Base-by-base conservation (phyloP, 2,113 vertebrate species). In the Perccottus glenii region DNA sequence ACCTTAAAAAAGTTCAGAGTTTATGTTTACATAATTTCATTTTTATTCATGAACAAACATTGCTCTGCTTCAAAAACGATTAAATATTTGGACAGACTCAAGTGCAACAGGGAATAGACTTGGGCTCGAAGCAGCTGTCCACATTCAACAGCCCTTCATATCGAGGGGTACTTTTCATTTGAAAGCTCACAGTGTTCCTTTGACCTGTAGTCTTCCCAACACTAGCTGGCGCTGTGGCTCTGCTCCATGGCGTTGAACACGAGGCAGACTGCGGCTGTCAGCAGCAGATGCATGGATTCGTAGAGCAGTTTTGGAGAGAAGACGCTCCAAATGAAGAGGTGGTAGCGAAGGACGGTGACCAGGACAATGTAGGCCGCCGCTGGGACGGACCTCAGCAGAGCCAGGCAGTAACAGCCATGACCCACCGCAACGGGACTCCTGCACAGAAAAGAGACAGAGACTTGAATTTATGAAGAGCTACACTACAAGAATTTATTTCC, bases 301-400 rank as follows among this genome's bases (percentile, higher is more conserved):
- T 98, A 99, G 3, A 99, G 95, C 0, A 99, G 91, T 75, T 99
- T 99, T 1, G 98, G 98, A 0, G 98, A 98, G 84, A 99, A 99
- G 47, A 99, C 98, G 0, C 96, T 99, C 98, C 98, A 99, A 80
- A 99, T 97, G 85, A 99, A 99, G 45, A 98, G 90, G 78, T 99
- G 97, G 77, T 99, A 96, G n/a, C 98, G 95, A 73, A 98, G 92
- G 8, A 86, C 86, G 0, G 96, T 98, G 11, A 98, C 92, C 85
- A 99, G 67, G 49, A 98, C 61, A 7, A 98, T 70, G 67, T 98
- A 99, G 12, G 90, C 67, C 0, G 93, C 92, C 0, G 92, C 91
- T 0, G 97, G 95, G 40, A 95, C 67, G 0, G 96, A 96, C 14
- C 94, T 86, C 42, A 97, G 80, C 42, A 98, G 76, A 0, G 94